Conservation (phyloP, 2,113 vertebrate species). For the Sardina pilchardus region DNA sequence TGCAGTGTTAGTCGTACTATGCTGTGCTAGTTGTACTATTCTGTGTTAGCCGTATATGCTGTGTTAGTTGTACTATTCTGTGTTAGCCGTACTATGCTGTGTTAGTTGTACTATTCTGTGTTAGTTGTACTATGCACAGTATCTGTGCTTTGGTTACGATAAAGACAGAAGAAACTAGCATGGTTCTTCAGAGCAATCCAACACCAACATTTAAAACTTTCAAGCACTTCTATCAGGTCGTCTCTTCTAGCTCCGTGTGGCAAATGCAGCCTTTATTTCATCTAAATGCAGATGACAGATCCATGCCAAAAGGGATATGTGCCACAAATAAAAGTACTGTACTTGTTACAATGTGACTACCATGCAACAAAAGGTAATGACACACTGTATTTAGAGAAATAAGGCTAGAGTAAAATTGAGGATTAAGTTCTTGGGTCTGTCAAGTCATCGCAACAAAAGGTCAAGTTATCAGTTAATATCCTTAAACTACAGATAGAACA, state of each 20-base stretch:
- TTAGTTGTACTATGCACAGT: too few species aligned
- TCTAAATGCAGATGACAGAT: neutral
- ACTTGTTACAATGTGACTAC: neutral
- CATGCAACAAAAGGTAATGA: neutral
- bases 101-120: too few species aligned
- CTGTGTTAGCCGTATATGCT: too few species aligned
- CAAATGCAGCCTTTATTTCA: neutral
- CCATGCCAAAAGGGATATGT: neutral
- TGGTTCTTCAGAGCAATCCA: neutral
- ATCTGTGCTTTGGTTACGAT: neutral
- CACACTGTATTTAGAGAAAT: neutral
- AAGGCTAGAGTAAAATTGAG: neutral
- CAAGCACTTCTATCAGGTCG: neutral
- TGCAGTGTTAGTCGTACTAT: too few species aligned
- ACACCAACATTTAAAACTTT: neutral
- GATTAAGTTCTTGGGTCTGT: too few species aligned
- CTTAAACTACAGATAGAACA: too few species aligned
- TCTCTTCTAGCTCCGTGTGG: neutral
- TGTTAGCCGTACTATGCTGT: too few species aligned
- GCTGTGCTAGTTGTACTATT: too few species aligned
- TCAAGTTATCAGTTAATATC: too few species aligned
- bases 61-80: too few species aligned
- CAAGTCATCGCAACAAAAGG: too few species aligned
- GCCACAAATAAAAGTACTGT: too few species aligned
- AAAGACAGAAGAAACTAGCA: neutral